Percentiles rank a stretch among this genome's conserved stretches.
These are phyloP conservation scores for Aleiodes alternator DNA, from an alignment of 2,888 invertebrate species.

Conservation along the genomic window DNA sequence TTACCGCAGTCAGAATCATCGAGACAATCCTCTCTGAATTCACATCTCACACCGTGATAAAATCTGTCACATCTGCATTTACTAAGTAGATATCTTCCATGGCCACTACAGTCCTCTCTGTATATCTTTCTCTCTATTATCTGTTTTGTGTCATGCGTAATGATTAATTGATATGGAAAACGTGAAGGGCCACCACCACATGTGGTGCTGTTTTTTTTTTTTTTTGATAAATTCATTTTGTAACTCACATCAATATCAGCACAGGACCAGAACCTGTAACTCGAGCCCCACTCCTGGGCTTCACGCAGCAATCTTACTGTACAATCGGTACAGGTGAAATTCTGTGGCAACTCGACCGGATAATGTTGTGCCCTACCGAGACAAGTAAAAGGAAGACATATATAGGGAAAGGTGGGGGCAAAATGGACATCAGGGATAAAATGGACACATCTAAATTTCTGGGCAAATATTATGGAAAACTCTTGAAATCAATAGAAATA, in stretches of 20 bases:
- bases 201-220: not conserved
- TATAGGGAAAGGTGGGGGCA: too few relatives aligned
- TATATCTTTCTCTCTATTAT: slow-evolving; percentile 81
- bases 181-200: not conserved
- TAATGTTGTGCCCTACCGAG: slow-evolving; percentile 86
- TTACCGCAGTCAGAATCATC: slow-evolving; percentile 91
- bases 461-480: too few relatives aligned
- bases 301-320: slow-evolving; percentile 92
- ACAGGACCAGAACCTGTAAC: slow-evolving; percentile 96
- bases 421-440: too few relatives aligned
- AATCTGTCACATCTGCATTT: slow-evolving; percentile 89
- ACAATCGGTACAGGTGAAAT: slow-evolving; percentile 92
- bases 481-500: too few relatives aligned
- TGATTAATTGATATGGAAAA: slow-evolving; percentile 4
- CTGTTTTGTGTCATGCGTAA: slow-evolving; percentile 53
- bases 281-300: slow-evolving; percentile 91
- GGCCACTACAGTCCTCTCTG: slow-evolving; percentile 89
- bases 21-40: slow-evolving; percentile 92
- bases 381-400: slow-evolving; percentile 12
- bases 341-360: slow-evolving; percentile 86
- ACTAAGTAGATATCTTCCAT: slow-evolving; percentile 87
- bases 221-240: not conserved
- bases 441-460: too few relatives aligned
- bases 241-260: slow-evolving; percentile 90
- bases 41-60: slow-evolving; percentile 89